Evolutionary conservation across 2,888 invertebrate genomes (phyloP).

Genomic region (Dolichomitus sp.): DNA sequence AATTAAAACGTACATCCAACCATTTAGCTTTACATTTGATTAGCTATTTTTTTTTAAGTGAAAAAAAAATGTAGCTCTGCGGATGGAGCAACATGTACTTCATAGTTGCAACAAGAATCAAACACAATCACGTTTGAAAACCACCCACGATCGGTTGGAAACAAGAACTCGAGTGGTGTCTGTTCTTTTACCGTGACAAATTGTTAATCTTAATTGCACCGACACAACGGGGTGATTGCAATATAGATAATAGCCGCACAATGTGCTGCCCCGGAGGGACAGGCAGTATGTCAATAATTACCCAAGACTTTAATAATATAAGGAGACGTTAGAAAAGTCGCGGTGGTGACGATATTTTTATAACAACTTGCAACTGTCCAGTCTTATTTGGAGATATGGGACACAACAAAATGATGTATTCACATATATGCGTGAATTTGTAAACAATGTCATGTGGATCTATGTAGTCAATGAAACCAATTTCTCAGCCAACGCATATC

Average conservation of each 20-base stretch:
- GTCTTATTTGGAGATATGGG: slow-evolving; percentile 43
- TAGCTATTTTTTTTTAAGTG: neutral
- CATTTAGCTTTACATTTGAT: neutral
- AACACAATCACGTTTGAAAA: slow-evolving; percentile 34
- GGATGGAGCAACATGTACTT: slow-evolving; percentile 30
- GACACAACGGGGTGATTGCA: slow-evolving; percentile 59
- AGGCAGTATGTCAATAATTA: slow-evolving; percentile 67
- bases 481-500: neutral
- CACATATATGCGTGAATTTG: neutral
- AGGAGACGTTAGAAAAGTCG: slow-evolving; percentile 31
- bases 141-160: slow-evolving; percentile 63
- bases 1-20: neutral
- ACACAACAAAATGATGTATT: neutral
- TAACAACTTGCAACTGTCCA: slow-evolving; percentile 23
- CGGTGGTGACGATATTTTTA: neutral
- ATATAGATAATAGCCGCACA: slow-evolving; percentile 61
- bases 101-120: neutral
- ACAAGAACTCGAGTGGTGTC: slow-evolving; percentile 37
- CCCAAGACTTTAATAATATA: slow-evolving; percentile 44
- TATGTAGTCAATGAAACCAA: neutral
- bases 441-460: neutral
- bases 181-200: slow-evolving; percentile 66
- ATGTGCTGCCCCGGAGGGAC: slow-evolving; percentile 59
- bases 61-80: slow-evolving; percentile 30
- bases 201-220: slow-evolving; percentile 66